Evolutionary conservation across 2,113 vertebrate genomes (phyloP), one percentile per base, ranked within the genome.

Genomic region (Lepisosteus osseus): DNA sequence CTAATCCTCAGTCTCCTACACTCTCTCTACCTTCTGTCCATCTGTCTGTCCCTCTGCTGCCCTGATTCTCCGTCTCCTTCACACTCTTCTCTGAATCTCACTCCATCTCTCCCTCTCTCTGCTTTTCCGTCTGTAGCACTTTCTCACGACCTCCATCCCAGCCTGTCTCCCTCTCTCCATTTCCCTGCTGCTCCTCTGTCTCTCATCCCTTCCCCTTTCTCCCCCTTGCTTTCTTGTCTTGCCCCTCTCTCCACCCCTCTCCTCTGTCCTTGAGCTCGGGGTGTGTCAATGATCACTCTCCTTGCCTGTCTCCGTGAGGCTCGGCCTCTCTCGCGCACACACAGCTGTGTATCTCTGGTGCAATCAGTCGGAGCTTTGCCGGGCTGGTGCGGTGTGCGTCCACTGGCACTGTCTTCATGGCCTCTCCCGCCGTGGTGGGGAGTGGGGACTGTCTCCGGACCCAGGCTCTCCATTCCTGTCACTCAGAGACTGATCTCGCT

Each of bases 391-490:
- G 29, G 29, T 29, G 29, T 29, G 29, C 2, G 29, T 6, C 54
- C 6, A 7, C 6, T 54, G 54, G 6, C 12, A 7, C 54, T 7
- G 54, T 6, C 29, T 29, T 29, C 29, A 29, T 29, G 6, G 54
- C 54, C 41, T 15, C n/a, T 51, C 54, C 66, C 47, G 5, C 7
- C 13, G 6, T 12, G 56, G 14, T 29, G 9, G 65, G 51, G 66
- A 72, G 71, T 63, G 29, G 12, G 54, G 54, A 67, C 68, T 79
- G 77, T 79, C 29, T 29, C 29, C 29, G 29, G 29, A 29, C 29
- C 29, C 29, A 29, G 29, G 29, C 29, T 29, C 29, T 29, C 29
- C 29, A 29, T 29, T 29, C 29, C 29, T 2, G 1, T 29, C 29
- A 29, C 29, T 29, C 29, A 29, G 2, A 29, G 29, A 29, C 29